Percentiles rank a stretch among this genome's conserved stretches.
phyloP scores from a whole-genome alignment of 2,113 vertebrate genomes.

The Aegypius monachus region DNA sequence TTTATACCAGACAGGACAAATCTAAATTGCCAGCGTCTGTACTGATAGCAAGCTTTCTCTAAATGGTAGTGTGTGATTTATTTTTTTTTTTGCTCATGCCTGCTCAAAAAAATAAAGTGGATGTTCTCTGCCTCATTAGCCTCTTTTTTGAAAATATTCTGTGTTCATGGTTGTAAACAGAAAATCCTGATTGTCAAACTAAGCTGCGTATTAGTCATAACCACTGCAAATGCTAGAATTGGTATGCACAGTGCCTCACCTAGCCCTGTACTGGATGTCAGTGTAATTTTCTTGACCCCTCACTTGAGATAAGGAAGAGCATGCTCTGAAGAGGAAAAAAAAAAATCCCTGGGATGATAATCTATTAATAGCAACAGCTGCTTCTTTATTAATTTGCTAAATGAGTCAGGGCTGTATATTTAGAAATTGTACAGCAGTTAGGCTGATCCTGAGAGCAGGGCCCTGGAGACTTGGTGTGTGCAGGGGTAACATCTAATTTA shows the following conservation, averaged over 20 bases:
- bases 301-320: not conserved
- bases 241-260: not conserved
- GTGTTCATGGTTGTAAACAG: not conserved
- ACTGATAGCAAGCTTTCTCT: not conserved
- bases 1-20: not conserved
- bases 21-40: not conserved
- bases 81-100: not conserved
- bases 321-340: not conserved
- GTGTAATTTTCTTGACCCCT: not conserved
- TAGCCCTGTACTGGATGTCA: not conserved
- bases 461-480: not conserved
- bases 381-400: not conserved
- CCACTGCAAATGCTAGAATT: not conserved
- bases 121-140: not conserved
- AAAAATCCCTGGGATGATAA: not conserved
- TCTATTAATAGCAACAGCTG: not conserved
- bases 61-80: not conserved
- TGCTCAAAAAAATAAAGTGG: not conserved
- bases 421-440: not conserved
- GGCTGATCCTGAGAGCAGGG: not conserved
- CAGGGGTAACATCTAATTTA: not conserved
- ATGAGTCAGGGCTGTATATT: not conserved
- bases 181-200: not conserved
- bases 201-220: not conserved
- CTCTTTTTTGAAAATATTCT: not conserved